phyloP scores from a whole-genome alignment of 2,797 vertebrate genomes.

The Molossus molossus region DNA sequence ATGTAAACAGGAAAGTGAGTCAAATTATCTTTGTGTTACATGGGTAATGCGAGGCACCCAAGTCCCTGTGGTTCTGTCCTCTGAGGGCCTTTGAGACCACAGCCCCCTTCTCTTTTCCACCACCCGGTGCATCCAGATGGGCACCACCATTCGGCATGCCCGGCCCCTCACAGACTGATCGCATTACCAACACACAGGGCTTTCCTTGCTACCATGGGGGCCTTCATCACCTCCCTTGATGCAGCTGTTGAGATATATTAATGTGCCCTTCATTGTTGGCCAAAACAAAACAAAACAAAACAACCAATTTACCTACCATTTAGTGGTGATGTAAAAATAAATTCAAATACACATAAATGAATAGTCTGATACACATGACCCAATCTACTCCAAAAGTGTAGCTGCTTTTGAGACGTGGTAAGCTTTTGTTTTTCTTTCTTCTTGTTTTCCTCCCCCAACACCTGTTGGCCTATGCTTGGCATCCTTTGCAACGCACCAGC shows the following conservation, averaged over 20 bases:
- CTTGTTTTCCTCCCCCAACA: neutral
- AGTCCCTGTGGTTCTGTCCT: neutral
- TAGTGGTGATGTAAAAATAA: neutral
- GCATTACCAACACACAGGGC: too few species aligned
- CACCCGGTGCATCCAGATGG: accelerated
- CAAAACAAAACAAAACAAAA: neutral
- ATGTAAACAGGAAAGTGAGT: neutral
- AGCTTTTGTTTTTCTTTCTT: neutral
- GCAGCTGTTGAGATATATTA: neutral
- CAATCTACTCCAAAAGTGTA: neutral
- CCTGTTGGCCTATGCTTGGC: neutral
- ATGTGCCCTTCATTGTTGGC: neutral
- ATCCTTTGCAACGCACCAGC: constrained; percentile 38
- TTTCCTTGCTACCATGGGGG: neutral
- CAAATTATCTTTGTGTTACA: neutral
- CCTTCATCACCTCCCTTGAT: neutral
- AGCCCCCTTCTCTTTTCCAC: neutral
- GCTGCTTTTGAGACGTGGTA: neutral
- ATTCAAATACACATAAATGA: neutral
- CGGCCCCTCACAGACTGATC: neutral
- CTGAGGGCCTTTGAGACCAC: neutral
- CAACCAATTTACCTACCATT: neutral
- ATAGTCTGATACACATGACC: neutral
- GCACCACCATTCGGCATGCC: neutral
- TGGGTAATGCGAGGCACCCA: neutral